Percentiles rank a stretch among this genome's conserved stretches.
Evolutionary conservation across 2,888 invertebrate genomes (phyloP).

Genomic region (Hymenopus coronatus): DNA sequence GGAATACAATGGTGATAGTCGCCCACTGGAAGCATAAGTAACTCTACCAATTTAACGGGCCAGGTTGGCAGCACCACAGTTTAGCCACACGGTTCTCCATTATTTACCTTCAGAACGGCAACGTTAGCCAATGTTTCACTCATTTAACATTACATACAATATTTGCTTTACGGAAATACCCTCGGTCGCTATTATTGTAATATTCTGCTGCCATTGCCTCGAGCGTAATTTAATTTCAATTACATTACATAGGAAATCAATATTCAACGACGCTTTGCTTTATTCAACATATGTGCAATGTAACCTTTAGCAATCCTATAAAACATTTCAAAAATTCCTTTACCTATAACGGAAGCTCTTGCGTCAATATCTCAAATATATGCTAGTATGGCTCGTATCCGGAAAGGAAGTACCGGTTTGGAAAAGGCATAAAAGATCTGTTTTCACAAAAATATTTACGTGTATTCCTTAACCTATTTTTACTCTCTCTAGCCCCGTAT

Average conservation of each 20-base stretch:
- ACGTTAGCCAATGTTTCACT: background rate
- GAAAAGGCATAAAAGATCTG: no score
- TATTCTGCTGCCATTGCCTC: background rate
- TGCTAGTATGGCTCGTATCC: no score
- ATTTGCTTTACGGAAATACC: background rate
- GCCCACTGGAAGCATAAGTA: no score
- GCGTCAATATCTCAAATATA: no score
- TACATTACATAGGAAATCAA: background rate
- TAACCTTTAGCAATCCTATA: background rate
- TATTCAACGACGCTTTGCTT: background rate
- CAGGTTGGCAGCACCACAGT: background rate
- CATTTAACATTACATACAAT: background rate
- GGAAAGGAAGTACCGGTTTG: no score
- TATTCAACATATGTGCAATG: background rate
- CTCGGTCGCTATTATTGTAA: background rate
- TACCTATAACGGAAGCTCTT: no score
- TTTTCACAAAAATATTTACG: no score
- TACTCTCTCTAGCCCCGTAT: no score
- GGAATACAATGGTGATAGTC: no score
- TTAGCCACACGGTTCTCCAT: background rate
- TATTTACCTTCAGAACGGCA: background rate
- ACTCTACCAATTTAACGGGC: no score
- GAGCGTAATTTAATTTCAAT: background rate
- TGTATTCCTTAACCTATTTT: no score
- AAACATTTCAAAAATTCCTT: background rate